A percentile compares a stretch with the other conserved stretches of the same genome.
These are phyloP conservation scores for Mythimna loreyi DNA, from an alignment of 2,888 invertebrate genomes.

Conservation along the genomic window DNA sequence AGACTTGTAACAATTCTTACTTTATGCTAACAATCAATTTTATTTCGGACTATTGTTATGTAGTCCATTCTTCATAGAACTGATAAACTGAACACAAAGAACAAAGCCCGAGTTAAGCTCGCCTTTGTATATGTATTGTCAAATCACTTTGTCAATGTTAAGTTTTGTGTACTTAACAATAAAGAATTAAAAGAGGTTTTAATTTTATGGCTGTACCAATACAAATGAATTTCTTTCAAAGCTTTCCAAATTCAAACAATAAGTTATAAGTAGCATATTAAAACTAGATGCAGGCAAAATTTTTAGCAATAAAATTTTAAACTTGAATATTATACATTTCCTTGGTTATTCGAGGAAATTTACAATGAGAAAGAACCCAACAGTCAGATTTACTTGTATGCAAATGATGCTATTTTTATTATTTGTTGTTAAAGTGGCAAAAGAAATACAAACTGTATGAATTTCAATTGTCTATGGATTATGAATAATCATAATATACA, in stretches of 20 bases:
- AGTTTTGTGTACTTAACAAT: too few species aligned
- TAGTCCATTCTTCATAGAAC: constrained; percentile 7
- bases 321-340: too few species aligned
- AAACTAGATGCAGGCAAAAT: not conserved
- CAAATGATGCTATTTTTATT: too few species aligned
- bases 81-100: constrained; percentile 1
- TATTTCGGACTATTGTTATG: constrained; percentile 1
- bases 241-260: not conserved
- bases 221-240: constrained; percentile 2
- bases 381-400: too few species aligned
- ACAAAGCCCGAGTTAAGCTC: too few species aligned
- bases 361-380: not conserved
- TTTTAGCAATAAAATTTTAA: too few species aligned
- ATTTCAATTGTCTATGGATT: too few species aligned
- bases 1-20: not conserved
- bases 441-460: too few species aligned
- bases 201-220: not conserved
- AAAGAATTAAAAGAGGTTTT: not conserved
- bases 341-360: not conserved
- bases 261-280: not conserved
- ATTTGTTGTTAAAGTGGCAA: too few species aligned
- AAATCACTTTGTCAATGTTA: too few species aligned
- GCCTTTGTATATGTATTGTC: too few species aligned
- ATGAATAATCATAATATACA: too few species aligned
- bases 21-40: not conserved